Base-by-base conservation (phyloP, 2,797 vertebrate genomes). In the Glyptemys insculpta region DNA sequence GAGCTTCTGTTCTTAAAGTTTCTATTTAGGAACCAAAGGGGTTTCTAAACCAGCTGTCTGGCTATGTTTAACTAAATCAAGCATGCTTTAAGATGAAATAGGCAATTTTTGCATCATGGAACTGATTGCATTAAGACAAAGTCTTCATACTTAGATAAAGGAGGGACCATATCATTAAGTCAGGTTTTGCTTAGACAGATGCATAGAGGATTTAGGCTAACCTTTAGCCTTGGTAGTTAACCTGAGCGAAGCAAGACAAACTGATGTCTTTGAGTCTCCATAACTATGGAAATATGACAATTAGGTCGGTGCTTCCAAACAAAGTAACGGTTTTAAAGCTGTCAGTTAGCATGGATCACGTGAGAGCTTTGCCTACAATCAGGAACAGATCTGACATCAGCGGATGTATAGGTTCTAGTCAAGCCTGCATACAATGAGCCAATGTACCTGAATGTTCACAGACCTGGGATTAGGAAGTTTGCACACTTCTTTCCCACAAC, bases 161-260 rank as follows among this genome's bases (percentile, higher is more conserved):
- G 21, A 89, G 44, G 31, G 95, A 95, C 91, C 68, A 6, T 65
- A 4, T 87, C 91, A 90, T 81, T 95, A 92, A 44, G 82, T 94
- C 82, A 88, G 57, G 59, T 50, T 90, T n/a, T 80, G 85, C 74
- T 80, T 96, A 78, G 93, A 94, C 49, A 95, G 25, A 94, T 44
- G 10, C 52, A 83, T 19, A 59, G 57, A 92, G 74, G 94, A 92
- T 90, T 88, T 78, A 88, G 57, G 11, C 47, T 87, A 6, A 80
- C 74, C 85, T 92, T 85, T 41, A 52, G 9, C 92, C 83, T 65
- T 86, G 34, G n/a, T 91, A 88, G 92, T 74, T 44, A 74, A 74
- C 21, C 37, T 74, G 72, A 74, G 23, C 23, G 14, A 44, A 74
- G 41, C 37, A 44, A 74, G 37, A 74, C n/a, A 65, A 31, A 82